Evolutionary conservation across 2,797 vertebrate genomes (phyloP), one percentile per base, ranked within the genome.

Genomic region (Numenius phaeopus): DNA sequence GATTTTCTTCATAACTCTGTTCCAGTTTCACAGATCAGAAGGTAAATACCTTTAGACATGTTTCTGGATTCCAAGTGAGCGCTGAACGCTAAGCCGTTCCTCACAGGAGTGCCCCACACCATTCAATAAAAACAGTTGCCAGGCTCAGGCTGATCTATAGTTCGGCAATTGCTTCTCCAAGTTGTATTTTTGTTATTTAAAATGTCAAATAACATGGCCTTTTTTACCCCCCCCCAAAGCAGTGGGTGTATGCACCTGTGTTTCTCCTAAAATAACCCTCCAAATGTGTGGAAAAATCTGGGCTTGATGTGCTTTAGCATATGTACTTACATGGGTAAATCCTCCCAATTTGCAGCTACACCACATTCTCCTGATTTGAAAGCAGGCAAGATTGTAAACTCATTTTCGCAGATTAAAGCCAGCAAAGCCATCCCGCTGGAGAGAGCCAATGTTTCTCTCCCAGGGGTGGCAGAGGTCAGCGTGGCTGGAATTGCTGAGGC

Each of bases 221-320:
- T 65, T 54, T 24, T 61, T 9, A 49, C 6, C 5, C 1, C 3
- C 1, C 1, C 30, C 22, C 5, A 8, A 78, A 78, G 49, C 64
- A 69, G 93, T 86, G 58, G 85, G 92, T 39, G 91, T 47, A 30
- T 59, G 91, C 73, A 95, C 95, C 93, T 93, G 85, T 10, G 80
- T 62, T 83, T 44, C 64, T 83, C 70, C 88, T 82, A 70, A 93
- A 96, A 95, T 90, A 93, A 94, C 64, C 69, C 73, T 81, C 80
- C 50, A 49, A 81, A 58, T 9, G 34, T 7, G 57, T 69, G 76
- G 81, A 69, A 83, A 80, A 92, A 87, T 91, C 89, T 91, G 89
- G 62, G 65, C 65, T 76, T 4, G 32, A 23, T 44, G 69, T 16
- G 21, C 61, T 81, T 85, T 12, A 90, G 76, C 37, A 20, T 30